Base-by-base conservation (phyloP, 2,797 vertebrate genomes). In the Picus viridis region DNA sequence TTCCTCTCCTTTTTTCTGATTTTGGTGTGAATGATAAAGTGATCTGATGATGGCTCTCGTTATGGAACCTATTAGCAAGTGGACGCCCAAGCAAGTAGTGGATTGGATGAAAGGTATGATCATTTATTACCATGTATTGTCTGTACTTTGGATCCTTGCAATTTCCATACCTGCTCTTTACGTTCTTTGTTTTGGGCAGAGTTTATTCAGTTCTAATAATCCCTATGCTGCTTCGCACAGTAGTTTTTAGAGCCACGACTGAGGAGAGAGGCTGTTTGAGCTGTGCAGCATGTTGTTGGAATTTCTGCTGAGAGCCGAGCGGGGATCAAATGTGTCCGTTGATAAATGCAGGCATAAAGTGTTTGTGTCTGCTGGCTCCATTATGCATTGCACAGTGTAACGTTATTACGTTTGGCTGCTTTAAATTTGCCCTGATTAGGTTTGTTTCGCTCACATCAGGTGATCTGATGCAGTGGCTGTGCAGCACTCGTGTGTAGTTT, bases 61-160 rank as follows among this genome's bases (percentile, higher is more conserved):
- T 96, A 99, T 98, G 98, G 98, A 99, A 98, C 98, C 98, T 98
- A 98, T 99, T 98, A 99, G 98, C 98, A 99, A 99, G 98, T 98
- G 98, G 98, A 98, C 97, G 96, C 98, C 98, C 97, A 98, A 99
- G 98, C 98, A 99, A 97, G 98, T 99, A 94, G 98, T 98, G 97
- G 98, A 99, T 97, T 99, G 98, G 98, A 99, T 98, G 98, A 99
- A 99, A 99, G 98, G 98, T 99, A 98, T 29, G 92, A 88, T 91
- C 90, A 92, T 95, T 95, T 96, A 91, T 92, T 90, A 23, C 64
- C 64, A 19, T 88, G 61, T 86, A 88, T 96, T 88, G 68, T 91
- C 85, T 95, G 76, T 88, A 88, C 92, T 94, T 89, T 6, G 74
- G 54, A 45, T 94, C 76, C 92, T 68, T 83, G 72, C 88, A 51